Percentiles rank a stretch among this genome's conserved stretches.
Conservation (phyloP, 2,888 invertebrate species). For the Tenthredo notha region DNA sequence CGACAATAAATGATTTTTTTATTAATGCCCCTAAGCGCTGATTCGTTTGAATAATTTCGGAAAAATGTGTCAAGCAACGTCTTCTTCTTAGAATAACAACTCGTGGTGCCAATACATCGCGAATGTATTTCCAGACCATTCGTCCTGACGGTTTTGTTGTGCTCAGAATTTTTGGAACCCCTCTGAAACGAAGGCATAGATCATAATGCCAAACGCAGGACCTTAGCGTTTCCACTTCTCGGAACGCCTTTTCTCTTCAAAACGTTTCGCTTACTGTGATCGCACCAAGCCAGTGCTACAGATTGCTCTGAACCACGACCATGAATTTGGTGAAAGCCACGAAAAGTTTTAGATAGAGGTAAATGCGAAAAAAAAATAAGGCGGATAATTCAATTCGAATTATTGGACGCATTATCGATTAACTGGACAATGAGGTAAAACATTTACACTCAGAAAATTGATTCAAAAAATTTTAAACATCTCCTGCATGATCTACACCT, state of each 20-base stretch:
- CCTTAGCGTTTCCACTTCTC: constrained; percentile 9
- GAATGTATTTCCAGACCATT: background rate
- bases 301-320: background rate
- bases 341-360: background rate
- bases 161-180: background rate
- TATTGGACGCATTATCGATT: background rate
- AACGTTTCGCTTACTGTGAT: background rate
- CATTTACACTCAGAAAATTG: background rate
- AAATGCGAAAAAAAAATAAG: background rate
- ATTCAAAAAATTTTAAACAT: background rate
- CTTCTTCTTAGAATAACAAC: background rate
- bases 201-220: background rate
- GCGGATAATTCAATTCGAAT: background rate
- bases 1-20: background rate
- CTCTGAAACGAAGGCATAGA: background rate
- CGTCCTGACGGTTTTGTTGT: background rate
- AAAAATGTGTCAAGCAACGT: background rate
- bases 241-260: background rate
- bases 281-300: background rate
- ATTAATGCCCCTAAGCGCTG: background rate
- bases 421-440: background rate
- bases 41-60: background rate
- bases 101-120: background rate
- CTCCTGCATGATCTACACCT: background rate
- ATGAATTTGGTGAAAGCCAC: background rate